Percentiles rank a stretch among this genome's conserved stretches.
phyloP scores from a whole-genome alignment of 2,888 invertebrate genomes.

The Dryococelus australis region DNA sequence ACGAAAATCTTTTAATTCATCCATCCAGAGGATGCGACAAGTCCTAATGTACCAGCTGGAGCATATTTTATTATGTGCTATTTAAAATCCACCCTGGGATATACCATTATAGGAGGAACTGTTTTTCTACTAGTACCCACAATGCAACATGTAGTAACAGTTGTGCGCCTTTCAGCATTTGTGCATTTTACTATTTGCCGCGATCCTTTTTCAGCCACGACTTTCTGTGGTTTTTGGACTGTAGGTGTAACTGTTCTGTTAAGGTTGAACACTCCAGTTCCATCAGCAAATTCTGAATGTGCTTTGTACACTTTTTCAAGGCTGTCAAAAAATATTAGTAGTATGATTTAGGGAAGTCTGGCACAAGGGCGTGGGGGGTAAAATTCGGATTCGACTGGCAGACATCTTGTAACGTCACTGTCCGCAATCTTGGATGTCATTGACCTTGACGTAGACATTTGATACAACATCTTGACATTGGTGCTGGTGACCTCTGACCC shows the following conservation, averaged over 20 bases:
- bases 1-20: constrained; percentile 55
- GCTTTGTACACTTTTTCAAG: constrained; percentile 48
- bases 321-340: constrained; percentile 52
- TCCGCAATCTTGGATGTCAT: too few relatives aligned
- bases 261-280: constrained; percentile 45
- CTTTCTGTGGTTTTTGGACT: constrained; percentile 48
- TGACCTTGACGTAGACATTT: too few relatives aligned
- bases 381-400: too few relatives aligned
- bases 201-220: constrained; percentile 38
- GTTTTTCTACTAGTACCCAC: constrained; percentile 51
- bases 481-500: too few relatives aligned
- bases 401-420: too few relatives aligned
- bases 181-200: constrained; percentile 53
- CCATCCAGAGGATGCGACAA: constrained; percentile 55
- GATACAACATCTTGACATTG: too few relatives aligned
- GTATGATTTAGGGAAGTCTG: too few relatives aligned
- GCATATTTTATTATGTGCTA: constrained; percentile 53
- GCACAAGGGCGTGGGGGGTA: too few relatives aligned
- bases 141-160: constrained; percentile 53
- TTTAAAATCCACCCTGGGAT: constrained; percentile 53
- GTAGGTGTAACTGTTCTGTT: constrained; percentile 48
- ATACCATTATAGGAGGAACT: constrained; percentile 55
- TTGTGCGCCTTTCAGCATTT: constrained; percentile 54
- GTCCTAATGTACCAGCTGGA: constrained; percentile 53
- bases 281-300: constrained; percentile 45